phyloP scores from a whole-genome alignment of 2,797 vertebrate species.

The Sitta carolinensis region DNA sequence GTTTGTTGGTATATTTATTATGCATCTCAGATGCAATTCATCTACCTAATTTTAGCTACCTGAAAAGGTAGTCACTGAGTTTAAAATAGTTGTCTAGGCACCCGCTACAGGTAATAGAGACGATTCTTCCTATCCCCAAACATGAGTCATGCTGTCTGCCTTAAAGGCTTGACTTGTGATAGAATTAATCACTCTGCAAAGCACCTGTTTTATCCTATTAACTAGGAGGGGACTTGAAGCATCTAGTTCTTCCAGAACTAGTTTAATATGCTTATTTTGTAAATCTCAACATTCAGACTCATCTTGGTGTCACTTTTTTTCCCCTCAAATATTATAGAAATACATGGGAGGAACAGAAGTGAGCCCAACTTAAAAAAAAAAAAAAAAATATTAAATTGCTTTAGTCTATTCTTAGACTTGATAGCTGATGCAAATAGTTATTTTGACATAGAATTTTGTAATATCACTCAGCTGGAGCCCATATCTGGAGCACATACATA shows the following conservation, averaged over 20 bases:
- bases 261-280: background rate
- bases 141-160: slow-evolving; percentile 34
- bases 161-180: background rate
- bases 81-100: slow-evolving; percentile 50
- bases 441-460: background rate
- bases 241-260: background rate
- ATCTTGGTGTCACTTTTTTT: background rate
- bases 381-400: background rate
- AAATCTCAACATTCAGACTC: background rate
- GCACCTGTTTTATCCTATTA: background rate
- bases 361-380: background rate
- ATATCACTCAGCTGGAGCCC: background rate
- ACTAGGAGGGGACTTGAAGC: background rate
- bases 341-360: background rate
- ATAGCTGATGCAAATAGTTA: background rate
- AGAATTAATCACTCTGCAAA: background rate
- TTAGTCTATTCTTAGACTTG: background rate
- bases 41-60: slow-evolving; percentile 51
- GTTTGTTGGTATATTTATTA: slow-evolving; percentile 52
- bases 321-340: background rate
- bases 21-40: slow-evolving; percentile 24
- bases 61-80: slow-evolving; percentile 27
- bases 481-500: background rate
- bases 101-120: slow-evolving; percentile 3
- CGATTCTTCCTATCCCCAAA: slow-evolving; percentile 26